Conservation (phyloP, 2,797 vertebrate species). For the Clarias laeviceps region DNA sequence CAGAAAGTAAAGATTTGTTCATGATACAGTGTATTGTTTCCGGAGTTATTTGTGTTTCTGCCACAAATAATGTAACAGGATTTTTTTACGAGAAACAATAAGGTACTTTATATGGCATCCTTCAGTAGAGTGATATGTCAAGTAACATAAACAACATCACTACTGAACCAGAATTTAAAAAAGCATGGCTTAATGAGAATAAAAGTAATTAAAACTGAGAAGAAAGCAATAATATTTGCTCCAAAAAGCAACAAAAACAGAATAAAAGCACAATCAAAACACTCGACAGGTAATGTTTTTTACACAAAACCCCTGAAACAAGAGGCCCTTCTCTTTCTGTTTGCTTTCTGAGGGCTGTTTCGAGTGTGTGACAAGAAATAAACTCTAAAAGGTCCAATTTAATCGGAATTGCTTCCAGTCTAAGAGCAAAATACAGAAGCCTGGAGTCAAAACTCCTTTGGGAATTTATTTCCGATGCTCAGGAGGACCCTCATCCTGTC, state of each 20-base stretch:
- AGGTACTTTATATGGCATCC: not conserved
- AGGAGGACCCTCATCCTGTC: conserved; percentile 71
- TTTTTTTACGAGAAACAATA: not conserved
- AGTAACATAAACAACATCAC: not conserved
- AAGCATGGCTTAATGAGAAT: not conserved
- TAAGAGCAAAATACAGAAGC: conserved; percentile 50
- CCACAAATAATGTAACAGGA: not conserved
- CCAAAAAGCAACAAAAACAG: conserved; percentile 19
- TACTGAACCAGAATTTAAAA: not conserved
- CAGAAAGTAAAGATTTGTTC: not conserved
- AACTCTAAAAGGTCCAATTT: conserved; percentile 68
- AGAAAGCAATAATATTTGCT: conserved; percentile 3
- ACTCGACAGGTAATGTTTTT: conserved; percentile 36
- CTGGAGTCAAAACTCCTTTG: conserved; percentile 65
- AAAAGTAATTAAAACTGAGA: conserved; percentile 5
- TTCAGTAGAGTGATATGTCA: not conserved
- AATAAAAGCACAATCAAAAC: conserved; percentile 39
- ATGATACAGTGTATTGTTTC: not conserved
- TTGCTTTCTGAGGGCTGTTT: conserved; percentile 44
- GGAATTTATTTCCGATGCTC: conserved; percentile 62
- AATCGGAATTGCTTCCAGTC: conserved; percentile 58
- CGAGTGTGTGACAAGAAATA: conserved; percentile 53
- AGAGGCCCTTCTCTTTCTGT: conserved; percentile 49
- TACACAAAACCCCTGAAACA: conserved; percentile 36
- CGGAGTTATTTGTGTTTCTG: not conserved